Percentiles rank a stretch among this genome's conserved stretches.
Conservation (phyloP, 2,113 vertebrate genomes). For the Perognathus longimembris region DNA sequence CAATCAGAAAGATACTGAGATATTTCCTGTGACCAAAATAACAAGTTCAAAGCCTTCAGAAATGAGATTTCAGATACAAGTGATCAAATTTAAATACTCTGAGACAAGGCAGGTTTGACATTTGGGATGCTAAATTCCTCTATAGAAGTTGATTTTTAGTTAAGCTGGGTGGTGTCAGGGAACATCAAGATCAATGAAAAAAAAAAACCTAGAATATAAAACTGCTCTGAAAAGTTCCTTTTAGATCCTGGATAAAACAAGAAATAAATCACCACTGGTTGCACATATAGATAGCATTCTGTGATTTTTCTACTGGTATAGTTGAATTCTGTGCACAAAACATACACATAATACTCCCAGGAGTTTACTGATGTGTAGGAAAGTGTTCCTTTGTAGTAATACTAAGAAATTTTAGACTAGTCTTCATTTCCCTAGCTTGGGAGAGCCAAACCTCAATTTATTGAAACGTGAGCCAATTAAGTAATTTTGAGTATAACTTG, state of each 20-base stretch:
- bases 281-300: not conserved
- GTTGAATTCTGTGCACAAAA: not conserved
- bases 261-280: not conserved
- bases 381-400: not conserved
- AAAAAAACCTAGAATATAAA: not conserved
- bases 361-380: not conserved
- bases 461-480: constrained; percentile 34
- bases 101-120: not conserved
- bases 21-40: not conserved
- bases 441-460: not conserved
- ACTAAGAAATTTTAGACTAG: not conserved
- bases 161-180: not conserved
- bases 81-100: not conserved
- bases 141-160: not conserved
- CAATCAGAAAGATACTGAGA: not conserved
- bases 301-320: not conserved
- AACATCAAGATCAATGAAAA: too few relatives aligned
- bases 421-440: not conserved
- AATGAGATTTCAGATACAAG: not conserved
- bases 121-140: not conserved
- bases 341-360: not conserved
- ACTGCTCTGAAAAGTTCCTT: not conserved
- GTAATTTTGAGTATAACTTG: not conserved
- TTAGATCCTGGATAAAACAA: not conserved
- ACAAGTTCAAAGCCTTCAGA: not conserved